phyloP scores from a whole-genome alignment of 2,113 vertebrate genomes.

The Epinephelus fuscoguttatus region DNA sequence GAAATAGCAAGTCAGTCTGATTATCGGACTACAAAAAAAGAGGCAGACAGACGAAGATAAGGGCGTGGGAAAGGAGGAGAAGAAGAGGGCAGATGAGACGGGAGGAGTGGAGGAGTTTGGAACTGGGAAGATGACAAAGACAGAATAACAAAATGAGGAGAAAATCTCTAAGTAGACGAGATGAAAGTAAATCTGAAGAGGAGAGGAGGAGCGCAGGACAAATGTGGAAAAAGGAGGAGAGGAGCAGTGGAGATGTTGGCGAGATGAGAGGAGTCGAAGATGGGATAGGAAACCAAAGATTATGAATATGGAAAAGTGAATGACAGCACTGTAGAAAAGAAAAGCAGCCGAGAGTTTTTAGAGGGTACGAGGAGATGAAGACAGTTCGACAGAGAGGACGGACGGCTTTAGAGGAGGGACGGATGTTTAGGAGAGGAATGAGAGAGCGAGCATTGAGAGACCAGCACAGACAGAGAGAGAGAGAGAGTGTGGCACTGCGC shows the following conservation, averaged over 20 bases:
- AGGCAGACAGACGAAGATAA: neutral
- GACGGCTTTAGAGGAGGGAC: slow-evolving; percentile 1
- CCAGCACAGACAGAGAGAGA: slow-evolving; percentile 30
- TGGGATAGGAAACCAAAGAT: slow-evolving; percentile 17
- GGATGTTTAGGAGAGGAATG: slow-evolving; percentile 5
- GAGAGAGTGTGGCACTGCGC: slow-evolving; percentile 67
- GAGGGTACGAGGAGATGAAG: slow-evolving; percentile 1
- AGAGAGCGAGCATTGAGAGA: slow-evolving; percentile 32
- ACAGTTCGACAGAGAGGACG: slow-evolving; percentile 11
- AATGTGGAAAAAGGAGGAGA: slow-evolving; percentile 9
- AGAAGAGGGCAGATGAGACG: neutral
- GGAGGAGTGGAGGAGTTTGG: neutral
- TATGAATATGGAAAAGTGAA: slow-evolving; percentile 18
- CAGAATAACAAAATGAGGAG: slow-evolving; percentile 34
- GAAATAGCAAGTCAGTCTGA: neutral
- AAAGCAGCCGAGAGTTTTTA: slow-evolving; percentile 22
- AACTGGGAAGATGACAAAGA: slow-evolving; percentile 32
- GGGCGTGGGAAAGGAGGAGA: neutral
- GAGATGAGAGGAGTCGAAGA: neutral
- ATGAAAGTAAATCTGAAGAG: slow-evolving; percentile 45
- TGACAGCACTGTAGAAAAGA: neutral
- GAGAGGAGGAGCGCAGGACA: slow-evolving; percentile 8
- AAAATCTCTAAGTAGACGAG: slow-evolving; percentile 10
- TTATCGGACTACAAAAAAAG: neutral
- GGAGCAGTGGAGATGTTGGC: neutral